Percentiles rank a stretch among this genome's conserved stretches.
These are phyloP conservation scores for Bergia sp. DNA, from an alignment of 92 coral and sea anemone species.

Conservation along the genomic window DNA sequence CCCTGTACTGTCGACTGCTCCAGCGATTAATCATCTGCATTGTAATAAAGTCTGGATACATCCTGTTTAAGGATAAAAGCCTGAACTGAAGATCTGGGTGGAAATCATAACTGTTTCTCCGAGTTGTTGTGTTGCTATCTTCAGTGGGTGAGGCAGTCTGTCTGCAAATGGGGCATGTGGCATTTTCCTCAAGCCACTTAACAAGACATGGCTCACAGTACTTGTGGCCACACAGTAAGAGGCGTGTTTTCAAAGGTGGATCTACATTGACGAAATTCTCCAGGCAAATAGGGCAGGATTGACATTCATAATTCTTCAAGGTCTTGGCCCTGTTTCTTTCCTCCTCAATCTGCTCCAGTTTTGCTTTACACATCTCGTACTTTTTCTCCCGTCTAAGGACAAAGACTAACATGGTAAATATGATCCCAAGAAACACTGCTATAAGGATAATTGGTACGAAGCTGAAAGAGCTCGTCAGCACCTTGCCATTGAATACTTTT, in stretches of 20 bases:
- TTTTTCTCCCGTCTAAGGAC: conserved; percentile 51
- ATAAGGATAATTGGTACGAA: conserved; percentile 53
- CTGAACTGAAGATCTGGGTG: conserved; percentile 78
- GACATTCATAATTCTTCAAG: conserved; percentile 59
- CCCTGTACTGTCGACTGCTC: conserved; percentile 64
- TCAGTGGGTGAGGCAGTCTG: conserved; percentile 59
- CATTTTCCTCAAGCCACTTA: conserved; percentile 78
- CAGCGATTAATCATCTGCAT: conserved; percentile 70
- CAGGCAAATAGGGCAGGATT: conserved; percentile 88
- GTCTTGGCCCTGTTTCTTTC: conserved; percentile 75
- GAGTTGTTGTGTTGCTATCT: conserved; percentile 21
- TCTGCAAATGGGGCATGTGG: conserved; percentile 95
- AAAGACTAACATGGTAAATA: conserved; percentile 34
- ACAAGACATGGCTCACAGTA: conserved; percentile 88
- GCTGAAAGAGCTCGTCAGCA: conserved; percentile 39
- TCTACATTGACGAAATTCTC: conserved; percentile 63
- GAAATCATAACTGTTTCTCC: conserved; percentile 56
- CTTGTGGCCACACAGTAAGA: conserved; percentile 85
- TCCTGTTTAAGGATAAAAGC: conserved; percentile 56
- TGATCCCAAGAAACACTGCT: conserved; percentile 39
- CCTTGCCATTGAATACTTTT: conserved; percentile 80
- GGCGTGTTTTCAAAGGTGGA: conserved; percentile 60
- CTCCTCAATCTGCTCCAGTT: conserved; percentile 71
- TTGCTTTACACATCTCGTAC: conserved; percentile 61
- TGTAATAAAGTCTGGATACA: conserved; percentile 73